These are phyloP conservation scores for Cosmopolites sordidus DNA, from an alignment of 2,888 invertebrate species.

Conservation along the genomic window DNA sequence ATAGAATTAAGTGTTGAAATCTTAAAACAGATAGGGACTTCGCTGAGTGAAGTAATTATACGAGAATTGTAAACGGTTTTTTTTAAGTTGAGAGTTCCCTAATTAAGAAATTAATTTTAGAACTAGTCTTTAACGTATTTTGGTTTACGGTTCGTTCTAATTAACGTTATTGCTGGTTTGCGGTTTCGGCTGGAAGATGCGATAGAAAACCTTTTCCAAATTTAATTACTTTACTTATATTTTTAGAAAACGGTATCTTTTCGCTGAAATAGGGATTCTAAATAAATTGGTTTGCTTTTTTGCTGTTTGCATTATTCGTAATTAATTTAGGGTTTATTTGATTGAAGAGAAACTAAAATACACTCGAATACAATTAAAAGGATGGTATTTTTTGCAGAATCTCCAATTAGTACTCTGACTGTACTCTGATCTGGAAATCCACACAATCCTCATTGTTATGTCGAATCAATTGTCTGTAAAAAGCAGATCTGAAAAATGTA, in stretches of 20 bases:
- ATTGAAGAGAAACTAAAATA: too few species aligned
- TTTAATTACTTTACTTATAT: background rate
- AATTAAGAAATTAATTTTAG: conserved; percentile 12
- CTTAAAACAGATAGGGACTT: background rate
- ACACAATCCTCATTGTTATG: too few species aligned
- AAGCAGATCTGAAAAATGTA: too few species aligned
- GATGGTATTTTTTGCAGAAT: too few species aligned
- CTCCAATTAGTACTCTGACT: too few species aligned
- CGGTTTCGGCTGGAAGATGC: background rate
- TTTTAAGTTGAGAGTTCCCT: background rate
- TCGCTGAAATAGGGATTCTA: background rate
- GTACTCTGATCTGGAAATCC: too few species aligned
- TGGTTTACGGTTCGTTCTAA: conserved; percentile 1
- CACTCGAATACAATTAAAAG: too few species aligned
- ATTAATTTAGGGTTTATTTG: background rate
- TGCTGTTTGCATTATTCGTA: background rate
- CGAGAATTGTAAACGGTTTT: background rate
- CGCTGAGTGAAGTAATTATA: background rate
- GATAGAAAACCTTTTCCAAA: background rate
- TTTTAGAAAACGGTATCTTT: background rate
- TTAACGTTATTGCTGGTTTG: conserved; percentile 1
- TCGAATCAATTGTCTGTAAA: too few species aligned
- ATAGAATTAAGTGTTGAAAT: background rate
- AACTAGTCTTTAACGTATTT: background rate
- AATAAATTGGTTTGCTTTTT: background rate